phyloP scores from a whole-genome alignment of 2,888 invertebrate species.

The Drosophila neutralis region DNA sequence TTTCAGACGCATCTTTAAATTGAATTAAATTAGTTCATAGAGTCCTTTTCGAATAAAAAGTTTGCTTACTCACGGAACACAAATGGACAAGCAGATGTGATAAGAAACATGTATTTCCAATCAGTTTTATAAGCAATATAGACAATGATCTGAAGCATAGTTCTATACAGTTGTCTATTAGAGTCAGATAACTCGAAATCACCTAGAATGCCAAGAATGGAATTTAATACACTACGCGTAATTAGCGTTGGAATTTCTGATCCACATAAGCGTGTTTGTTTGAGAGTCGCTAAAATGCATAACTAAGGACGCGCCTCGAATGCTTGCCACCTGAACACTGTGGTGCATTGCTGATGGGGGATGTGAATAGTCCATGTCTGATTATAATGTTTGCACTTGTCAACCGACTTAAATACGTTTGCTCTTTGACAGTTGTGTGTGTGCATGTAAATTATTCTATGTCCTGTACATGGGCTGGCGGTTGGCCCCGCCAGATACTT shows the following conservation, averaged over 20 bases:
- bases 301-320: slow-evolving; percentile 29
- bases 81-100: not conserved
- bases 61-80: not conserved
- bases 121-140: not conserved
- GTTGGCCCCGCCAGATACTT: not conserved
- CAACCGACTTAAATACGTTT: slow-evolving; percentile 62
- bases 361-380: slow-evolving; percentile 13
- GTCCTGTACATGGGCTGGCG: not conserved
- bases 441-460: not conserved
- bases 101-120: not conserved
- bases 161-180: not conserved
- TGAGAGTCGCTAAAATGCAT: slow-evolving; percentile 26
- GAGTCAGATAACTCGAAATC: not conserved
- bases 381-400: slow-evolving; percentile 52
- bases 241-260: slow-evolving; percentile 26
- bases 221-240: slow-evolving; percentile 27
- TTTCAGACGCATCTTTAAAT: slow-evolving; percentile 10
- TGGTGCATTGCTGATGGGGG: not conserved
- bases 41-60: not conserved
- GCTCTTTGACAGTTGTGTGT: not conserved
- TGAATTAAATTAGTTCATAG: slow-evolving; percentile 7
- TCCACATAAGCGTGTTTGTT: slow-evolving; percentile 5
- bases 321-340: slow-evolving; percentile 32
- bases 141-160: not conserved
- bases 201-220: slow-evolving; percentile 13